These are phyloP conservation scores for Tyria jacobaeae DNA, from an alignment of 2,888 invertebrate species.

Conservation along the genomic window DNA sequence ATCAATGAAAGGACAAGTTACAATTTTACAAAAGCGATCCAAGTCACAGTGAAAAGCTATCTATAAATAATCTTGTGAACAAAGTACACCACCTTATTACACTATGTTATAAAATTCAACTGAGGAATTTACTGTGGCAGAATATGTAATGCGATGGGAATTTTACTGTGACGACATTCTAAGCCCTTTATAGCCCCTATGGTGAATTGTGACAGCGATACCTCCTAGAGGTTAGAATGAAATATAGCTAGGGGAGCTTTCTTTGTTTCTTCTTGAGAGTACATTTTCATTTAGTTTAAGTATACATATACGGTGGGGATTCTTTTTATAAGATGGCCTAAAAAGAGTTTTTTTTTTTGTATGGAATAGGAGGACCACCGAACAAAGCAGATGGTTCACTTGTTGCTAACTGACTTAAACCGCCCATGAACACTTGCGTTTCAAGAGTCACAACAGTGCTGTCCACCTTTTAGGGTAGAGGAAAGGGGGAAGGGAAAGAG, in stretches of 20 bases:
- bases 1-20: too few species aligned
- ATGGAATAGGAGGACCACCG: neutral
- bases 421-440: too few species aligned
- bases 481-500: too few species aligned
- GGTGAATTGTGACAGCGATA: slow-evolving; percentile 42
- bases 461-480: too few species aligned
- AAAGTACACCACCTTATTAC: neutral
- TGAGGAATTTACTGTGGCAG: slow-evolving; percentile 24
- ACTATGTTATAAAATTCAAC: slow-evolving; percentile 12
- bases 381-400: too few species aligned
- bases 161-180: slow-evolving; percentile 38
- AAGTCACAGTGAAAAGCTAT: neutral
- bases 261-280: too few species aligned
- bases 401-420: too few species aligned
- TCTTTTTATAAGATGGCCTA: too few species aligned
- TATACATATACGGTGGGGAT: too few species aligned
- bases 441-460: too few species aligned
- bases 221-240: slow-evolving; percentile 16
- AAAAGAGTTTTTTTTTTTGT: too few species aligned
- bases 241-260: slow-evolving; percentile 14
- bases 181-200: slow-evolving; percentile 40
- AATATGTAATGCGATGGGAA: slow-evolving; percentile 34
- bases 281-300: too few species aligned
- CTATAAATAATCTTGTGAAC: neutral
- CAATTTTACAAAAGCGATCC: neutral